These are phyloP conservation scores for Apoderus coryli DNA, from an alignment of 2,888 invertebrate species.

Conservation along the genomic window DNA sequence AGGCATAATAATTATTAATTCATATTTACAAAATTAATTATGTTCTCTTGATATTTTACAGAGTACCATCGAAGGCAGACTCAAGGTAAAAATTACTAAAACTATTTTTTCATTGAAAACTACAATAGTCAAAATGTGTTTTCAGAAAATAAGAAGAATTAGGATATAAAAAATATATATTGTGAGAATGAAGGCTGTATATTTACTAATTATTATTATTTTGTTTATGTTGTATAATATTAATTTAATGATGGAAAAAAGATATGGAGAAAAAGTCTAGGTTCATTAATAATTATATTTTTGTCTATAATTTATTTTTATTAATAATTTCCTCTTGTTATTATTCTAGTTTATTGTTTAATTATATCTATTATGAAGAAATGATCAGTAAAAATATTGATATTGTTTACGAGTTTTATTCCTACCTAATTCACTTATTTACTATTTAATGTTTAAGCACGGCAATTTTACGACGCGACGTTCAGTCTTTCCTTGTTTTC, in stretches of 20 bases:
- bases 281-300: slow-evolving; percentile 21
- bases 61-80: slow-evolving; percentile 25
- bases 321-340: slow-evolving; percentile 20
- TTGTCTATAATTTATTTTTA: slow-evolving; percentile 24
- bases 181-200: slow-evolving; percentile 33
- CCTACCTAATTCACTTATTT: too few species aligned
- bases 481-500: too few species aligned
- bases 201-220: slow-evolving; percentile 23
- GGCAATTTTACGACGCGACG: too few species aligned
- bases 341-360: slow-evolving; percentile 22
- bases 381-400: slow-evolving; percentile 20
- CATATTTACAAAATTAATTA: too few species aligned
- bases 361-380: slow-evolving; percentile 20
- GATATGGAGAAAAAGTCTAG: slow-evolving; percentile 16
- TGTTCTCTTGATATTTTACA: slow-evolving; percentile 13
- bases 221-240: slow-evolving; percentile 32
- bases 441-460: too few species aligned
- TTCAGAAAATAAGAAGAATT: slow-evolving; percentile 27
- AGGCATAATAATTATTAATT: slow-evolving; percentile 16
- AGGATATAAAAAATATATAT: slow-evolving; percentile 19
- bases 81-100: slow-evolving; percentile 19
- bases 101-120: slow-evolving; percentile 1
- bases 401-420: too few species aligned
- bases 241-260: too few species aligned
- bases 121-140: too few species aligned